Conservation (phyloP, 2,113 vertebrate genomes). For the Phodopus roborovskii region DNA sequence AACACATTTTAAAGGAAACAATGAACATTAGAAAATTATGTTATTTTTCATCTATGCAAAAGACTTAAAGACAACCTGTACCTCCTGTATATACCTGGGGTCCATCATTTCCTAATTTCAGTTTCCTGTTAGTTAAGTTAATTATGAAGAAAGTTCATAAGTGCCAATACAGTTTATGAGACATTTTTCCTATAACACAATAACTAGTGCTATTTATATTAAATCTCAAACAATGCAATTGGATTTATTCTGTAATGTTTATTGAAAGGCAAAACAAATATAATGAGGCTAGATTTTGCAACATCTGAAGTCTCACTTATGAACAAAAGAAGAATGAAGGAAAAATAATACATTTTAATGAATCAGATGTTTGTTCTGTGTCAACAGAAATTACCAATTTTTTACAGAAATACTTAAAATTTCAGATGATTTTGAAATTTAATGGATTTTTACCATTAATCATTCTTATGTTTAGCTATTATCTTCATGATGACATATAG, state of each 20-base stretch:
- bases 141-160: background rate
- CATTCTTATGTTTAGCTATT: background rate
- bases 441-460: conserved; percentile 12
- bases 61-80: background rate
- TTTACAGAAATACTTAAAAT: conserved; percentile 15
- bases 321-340: background rate
- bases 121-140: background rate
- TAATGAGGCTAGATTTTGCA: background rate
- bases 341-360: background rate
- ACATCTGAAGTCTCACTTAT: background rate
- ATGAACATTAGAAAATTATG: background rate
- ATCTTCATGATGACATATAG: background rate
- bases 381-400: background rate
- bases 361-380: background rate
- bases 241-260: background rate
- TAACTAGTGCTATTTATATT: background rate
- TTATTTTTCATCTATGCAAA: background rate
- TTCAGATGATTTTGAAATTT: background rate
- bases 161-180: background rate
- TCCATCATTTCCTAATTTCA: background rate
- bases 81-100: background rate
- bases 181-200: background rate
- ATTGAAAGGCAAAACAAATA: background rate
- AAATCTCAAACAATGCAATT: background rate
- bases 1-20: background rate